Base-by-base conservation (phyloP, 1,140 invertebrate genomes). In the Drosophila sp. region DNA sequence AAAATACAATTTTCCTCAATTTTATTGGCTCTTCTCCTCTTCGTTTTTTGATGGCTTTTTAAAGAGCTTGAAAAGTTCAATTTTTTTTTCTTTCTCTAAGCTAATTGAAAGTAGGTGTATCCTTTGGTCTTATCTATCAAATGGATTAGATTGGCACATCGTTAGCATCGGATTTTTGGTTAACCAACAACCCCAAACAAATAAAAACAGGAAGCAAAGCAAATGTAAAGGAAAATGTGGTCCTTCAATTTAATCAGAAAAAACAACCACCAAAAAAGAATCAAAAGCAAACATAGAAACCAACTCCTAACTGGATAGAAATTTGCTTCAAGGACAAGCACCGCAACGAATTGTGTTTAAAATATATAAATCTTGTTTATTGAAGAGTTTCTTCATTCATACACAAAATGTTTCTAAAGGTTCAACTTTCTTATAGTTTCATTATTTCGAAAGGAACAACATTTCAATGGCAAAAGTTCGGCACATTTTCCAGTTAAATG, bases 61-160 rank as follows among this genome's bases (percentile, higher is more conserved):
- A 47, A 23, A 0, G 6, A 2, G 5, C 17, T 25, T 50, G 7
- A 27, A 50, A 10, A 50, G 7, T 50, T 50, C 7, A 50, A 50
- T 50, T 3, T 27, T 50, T 38, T 38, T 11, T 11, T 38, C 11
- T 11, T 38, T 38, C 0, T 7, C 35, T 1, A 23, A 7, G 17
- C 44, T 47, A 25, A 47, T 25, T 47, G 17, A 25, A 47, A 23
- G 44, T 47, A 47, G 17, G 4, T 25, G 23, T 44, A 44, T 23
- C 10, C 10, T 38, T 38, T 38, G 10, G 10, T 38, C 70, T 70
- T 50, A 70, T 72, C 76, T 60, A 67, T 64, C 63, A 62, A 62
- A 27, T 76, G 63, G 84, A 76, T 83, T 64, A 77, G 73, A 77
- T 86, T 86, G 72, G 66, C 83, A 86, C 83, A 60, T 86, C 84